Conservation (phyloP, 2,888 invertebrate species). For the Agrilus cyanescens region DNA sequence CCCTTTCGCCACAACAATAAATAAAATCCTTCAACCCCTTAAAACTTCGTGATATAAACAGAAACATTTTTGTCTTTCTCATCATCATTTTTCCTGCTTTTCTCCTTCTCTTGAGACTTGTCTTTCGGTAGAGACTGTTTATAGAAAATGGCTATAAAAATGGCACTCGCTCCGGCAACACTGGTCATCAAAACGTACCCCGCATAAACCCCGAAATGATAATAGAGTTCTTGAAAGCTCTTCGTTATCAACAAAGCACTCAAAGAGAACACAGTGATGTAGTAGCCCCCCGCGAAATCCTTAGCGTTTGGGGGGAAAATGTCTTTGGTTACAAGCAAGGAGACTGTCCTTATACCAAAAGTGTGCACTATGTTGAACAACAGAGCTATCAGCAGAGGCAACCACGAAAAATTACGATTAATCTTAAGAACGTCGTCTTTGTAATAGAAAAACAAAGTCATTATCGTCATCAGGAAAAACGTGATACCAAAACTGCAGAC, state of each 20-base stretch:
- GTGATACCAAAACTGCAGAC: conserved; percentile 5
- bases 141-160: background rate
- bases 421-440: conserved; percentile 10
- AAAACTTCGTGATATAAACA: no score
- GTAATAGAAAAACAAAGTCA: conserved; percentile 12
- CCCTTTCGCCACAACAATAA: no score
- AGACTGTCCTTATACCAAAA: conserved; percentile 13
- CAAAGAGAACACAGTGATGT: conserved; percentile 17
- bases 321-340: conserved; percentile 13
- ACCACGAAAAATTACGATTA: conserved; percentile 12
- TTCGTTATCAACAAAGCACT: conserved; percentile 19
- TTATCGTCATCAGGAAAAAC: background rate
- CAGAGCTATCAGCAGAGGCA: conserved; percentile 15
- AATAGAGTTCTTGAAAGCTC: conserved; percentile 18
- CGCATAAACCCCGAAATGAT: conserved; percentile 12
- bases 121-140: no score
- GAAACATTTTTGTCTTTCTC: no score
- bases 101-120: no score
- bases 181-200: conserved; percentile 11
- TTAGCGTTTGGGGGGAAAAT: conserved; percentile 13
- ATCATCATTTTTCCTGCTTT: no score
- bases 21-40: no score
- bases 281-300: conserved; percentile 13
- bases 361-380: conserved; percentile 18
- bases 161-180: conserved; percentile 4